Conservation (phyloP, 1,140 invertebrate species). For the Drosophila melanogaster region Release_6_plus_ISO1_MT NT_033777.3:8959501-8960000, state of each 20-base stretch:
- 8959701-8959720: slow-evolving; percentile 27
- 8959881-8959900: no score
- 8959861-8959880: background rate
- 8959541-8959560: slow-evolving; percentile 77
- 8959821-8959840: background rate
- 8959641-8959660: slow-evolving; percentile 70
- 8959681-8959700: slow-evolving; percentile 43
- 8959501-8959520: slow-evolving; percentile 51
- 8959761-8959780: slow-evolving; percentile 28
- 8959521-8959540: slow-evolving; percentile 67
- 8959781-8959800: slow-evolving; percentile 21
- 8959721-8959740: slow-evolving; percentile 38
- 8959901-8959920: no score
- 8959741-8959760: slow-evolving; percentile 35
- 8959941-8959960: background rate
- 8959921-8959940: no score
- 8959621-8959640: slow-evolving; percentile 45
- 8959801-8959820: slow-evolving; percentile 20
- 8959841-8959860: background rate
- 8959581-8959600: slow-evolving; percentile 60
- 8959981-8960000: slow-evolving; percentile 10
- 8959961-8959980: background rate
- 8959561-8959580: slow-evolving; percentile 62
- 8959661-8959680: slow-evolving; percentile 30
- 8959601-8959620: slow-evolving; percentile 46